These are phyloP conservation scores for Scolopax mira DNA, from an alignment of 2,113 vertebrate species.

Conservation along the genomic window DNA sequence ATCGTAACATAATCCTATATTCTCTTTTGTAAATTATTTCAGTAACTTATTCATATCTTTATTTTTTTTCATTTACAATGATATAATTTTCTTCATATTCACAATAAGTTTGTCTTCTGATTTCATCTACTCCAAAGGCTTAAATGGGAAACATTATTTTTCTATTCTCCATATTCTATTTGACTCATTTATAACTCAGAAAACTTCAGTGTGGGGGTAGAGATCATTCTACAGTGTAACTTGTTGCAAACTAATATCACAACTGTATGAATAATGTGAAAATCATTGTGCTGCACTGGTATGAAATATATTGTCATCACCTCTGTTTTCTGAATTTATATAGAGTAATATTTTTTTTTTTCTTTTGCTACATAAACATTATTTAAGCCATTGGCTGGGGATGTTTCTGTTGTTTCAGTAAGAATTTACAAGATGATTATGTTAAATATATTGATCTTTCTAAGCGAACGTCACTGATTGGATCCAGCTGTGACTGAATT, in stretches of 20 bases:
- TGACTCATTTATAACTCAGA: background rate
- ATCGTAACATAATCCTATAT: background rate
- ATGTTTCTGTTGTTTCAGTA: background rate
- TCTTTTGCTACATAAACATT: background rate
- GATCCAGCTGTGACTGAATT: background rate
- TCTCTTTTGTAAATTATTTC: background rate
- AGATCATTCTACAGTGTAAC: background rate
- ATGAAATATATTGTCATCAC: background rate
- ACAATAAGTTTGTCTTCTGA: background rate
- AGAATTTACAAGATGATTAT: background rate
- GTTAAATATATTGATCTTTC: background rate
- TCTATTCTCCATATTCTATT: background rate
- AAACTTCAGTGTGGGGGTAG: background rate
- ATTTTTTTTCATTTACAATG: background rate
- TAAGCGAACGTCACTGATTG: background rate
- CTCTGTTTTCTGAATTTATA: background rate
- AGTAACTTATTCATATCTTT: background rate
- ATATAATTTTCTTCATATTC: background rate
- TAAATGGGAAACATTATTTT: background rate
- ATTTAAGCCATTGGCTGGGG: background rate
- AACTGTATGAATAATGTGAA: background rate
- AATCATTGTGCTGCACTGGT: background rate
- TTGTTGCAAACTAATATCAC: background rate
- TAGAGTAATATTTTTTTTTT: background rate
- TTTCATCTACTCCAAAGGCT: background rate